phyloP scores from a whole-genome alignment of 2,888 invertebrate genomes.

The Morpho deidamia region DNA sequence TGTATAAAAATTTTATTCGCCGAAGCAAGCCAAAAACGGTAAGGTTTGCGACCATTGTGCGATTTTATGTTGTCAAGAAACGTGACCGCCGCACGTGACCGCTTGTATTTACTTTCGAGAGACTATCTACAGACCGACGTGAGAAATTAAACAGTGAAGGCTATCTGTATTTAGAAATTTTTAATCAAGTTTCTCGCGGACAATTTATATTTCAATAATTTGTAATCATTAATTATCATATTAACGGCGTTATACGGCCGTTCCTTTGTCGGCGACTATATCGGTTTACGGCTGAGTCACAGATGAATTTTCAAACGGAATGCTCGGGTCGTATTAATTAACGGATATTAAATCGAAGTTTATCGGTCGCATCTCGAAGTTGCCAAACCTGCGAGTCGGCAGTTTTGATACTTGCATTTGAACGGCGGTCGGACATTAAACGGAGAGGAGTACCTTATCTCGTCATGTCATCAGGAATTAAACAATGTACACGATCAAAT shows the following conservation, averaged over 20 bases:
- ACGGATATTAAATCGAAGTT: constrained; percentile 76
- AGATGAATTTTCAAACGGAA: constrained; percentile 66
- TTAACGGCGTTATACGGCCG: constrained; percentile 68
- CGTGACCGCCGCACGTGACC: constrained; percentile 46
- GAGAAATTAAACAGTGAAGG: not conserved
- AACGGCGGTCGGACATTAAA: constrained; percentile 50
- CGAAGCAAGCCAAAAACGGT: constrained; percentile 52
- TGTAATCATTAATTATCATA: constrained; percentile 75
- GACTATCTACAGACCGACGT: constrained; percentile 1
- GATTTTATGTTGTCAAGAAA: constrained; percentile 36
- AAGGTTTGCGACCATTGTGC: constrained; percentile 50
- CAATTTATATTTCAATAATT: constrained; percentile 57
- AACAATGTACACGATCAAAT: constrained; percentile 71
- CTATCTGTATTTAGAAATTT: constrained; percentile 33
- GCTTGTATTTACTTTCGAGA: constrained; percentile 35
- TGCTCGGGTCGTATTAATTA: constrained; percentile 75
- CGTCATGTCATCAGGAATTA: constrained; percentile 67
- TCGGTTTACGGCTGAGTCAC: constrained; percentile 68
- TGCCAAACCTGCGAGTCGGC: constrained; percentile 71
- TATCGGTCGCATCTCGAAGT: constrained; percentile 72
- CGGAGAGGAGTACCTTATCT: constrained; percentile 60
- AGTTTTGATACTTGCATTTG: constrained; percentile 56
- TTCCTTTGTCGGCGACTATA: constrained; percentile 68
- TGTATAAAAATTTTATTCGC: constrained; percentile 57
- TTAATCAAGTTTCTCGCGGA: constrained; percentile 50